Conservation (phyloP, 2,113 vertebrate genomes). For the Machaerirhynchus nigripectus region DNA sequence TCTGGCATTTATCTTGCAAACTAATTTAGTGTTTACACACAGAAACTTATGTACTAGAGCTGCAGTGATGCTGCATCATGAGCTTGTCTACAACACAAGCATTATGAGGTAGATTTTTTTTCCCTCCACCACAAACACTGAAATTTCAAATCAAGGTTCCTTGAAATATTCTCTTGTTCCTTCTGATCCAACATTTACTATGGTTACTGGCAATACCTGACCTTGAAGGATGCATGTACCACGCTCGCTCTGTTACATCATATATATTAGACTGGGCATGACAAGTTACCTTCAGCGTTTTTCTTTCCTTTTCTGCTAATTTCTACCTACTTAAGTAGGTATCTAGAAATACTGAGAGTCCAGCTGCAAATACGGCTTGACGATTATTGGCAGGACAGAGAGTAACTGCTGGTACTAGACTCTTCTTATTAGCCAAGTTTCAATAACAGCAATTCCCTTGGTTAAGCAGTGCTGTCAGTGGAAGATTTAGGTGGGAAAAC, state of each 20-base stretch:
- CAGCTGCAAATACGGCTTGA: background rate
- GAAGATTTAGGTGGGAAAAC: background rate
- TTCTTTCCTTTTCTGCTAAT: background rate
- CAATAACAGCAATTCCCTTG: background rate
- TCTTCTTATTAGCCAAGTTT: background rate
- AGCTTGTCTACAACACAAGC: background rate
- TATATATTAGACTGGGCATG: background rate
- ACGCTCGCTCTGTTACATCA: rapidly evolving
- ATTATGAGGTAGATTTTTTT: background rate
- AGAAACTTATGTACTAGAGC: background rate
- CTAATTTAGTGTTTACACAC: background rate
- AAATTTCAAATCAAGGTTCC: background rate
- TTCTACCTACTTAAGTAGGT: background rate
- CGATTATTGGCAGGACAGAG: background rate
- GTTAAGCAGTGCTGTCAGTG: background rate
- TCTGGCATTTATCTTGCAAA: background rate
- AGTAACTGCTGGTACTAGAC: background rate
- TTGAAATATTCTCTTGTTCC: background rate
- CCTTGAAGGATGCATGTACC: background rate
- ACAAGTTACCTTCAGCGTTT: background rate
- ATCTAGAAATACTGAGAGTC: background rate
- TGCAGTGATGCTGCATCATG: background rate
- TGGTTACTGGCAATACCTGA: background rate
- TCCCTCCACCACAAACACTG: background rate
- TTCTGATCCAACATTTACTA: background rate